Base-by-base conservation (phyloP, 2,888 invertebrate genomes). In the Netelia virgata region DNA sequence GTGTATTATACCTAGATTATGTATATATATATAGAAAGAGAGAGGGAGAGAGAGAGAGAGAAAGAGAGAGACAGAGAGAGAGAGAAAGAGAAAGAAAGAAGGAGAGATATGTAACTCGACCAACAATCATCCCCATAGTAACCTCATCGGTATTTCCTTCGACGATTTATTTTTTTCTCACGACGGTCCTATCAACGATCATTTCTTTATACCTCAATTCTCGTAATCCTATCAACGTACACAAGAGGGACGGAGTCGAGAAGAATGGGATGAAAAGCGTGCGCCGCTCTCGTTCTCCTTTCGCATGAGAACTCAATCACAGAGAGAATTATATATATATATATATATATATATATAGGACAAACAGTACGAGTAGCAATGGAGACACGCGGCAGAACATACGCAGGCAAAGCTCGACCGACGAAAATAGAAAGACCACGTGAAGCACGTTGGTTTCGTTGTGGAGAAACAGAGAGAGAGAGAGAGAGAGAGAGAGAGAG, bases 391-490 rank as follows among this genome's bases (percentile, higher is more conserved):
- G n/a, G 18, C 9, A 64, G n/a, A 18, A 50, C 43, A 41, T 66
- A 20, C 66, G 68, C 16, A 72, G 59, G 77, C 72, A 77, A 78
- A 69, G 77, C 77, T 69, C 64, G 36, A 43, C n/a, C 57, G 81
- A 73, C 81, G 16, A 77, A 84, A 84, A 84, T 84, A 84, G 84
- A 84, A 73, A 81, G 81, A 81, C 84, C 84, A 81, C 81, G 84
- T 73, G 81, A 81, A 81, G 84, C 77, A 53, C 16, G 84, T 73
- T 50, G 72, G 77, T 74, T 36, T 59, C 77, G 76, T 68, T 70
- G 68, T 57, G 84, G 81, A 69, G 77, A 77, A 55, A 74, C 59
- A 28, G 14, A 77, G 74, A 50, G 77, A 55, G 23, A 59, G 16
- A 8, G 6, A 9, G 23, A 66, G 28, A n/a, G 74, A 50, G 77